Base-by-base conservation (phyloP, 2,888 invertebrate species). In the Formica aserva region DNA sequence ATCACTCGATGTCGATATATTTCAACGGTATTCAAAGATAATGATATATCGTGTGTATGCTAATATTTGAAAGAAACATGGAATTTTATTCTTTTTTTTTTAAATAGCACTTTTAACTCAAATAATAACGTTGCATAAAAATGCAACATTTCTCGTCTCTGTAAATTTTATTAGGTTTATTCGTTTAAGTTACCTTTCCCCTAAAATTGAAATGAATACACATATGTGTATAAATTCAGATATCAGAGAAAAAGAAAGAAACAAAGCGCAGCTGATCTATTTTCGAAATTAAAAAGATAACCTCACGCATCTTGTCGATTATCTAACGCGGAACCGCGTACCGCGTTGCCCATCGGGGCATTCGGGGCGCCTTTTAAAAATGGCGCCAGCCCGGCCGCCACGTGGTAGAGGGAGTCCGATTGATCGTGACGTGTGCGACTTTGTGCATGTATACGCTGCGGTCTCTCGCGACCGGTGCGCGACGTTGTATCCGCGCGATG, bases 401-500 rank as follows among this genome's bases (percentile, higher is more conserved):
- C 29, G 29, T 57, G 26, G 41, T 13, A 29, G 57, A 29, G n/a
- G 38, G 18, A 15, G n/a, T 26, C 29, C 29, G 5, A 41, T n/a
- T n/a, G 29, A 76, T 41, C 29, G 29, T n/a, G 52, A 52, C 32
- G 45, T 60, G 45, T 48, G n/a, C 60, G 72, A n/a, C 2, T 22
- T n/a, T 15, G 15, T 71, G 11, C 26, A 76, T 72, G 60, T 48
- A 72, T 84, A 89, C 86, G 88, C 78, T 72, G 3, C 84, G 84
- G 65, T 22, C 66, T 55, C 18, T 88, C n/a, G 67, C 38, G 77
- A 62, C 69, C 67, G 80, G 84, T 62, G 60, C 89, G 60, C 87
- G 84, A 77, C 72, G 22, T 77, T 77, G 67, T 15, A 62, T 67
- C 75, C 84, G 92, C 76, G 86, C 87, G 22, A 93, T 94, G 93